Conservation (phyloP, 2,888 invertebrate species). For the Sphaerophoria taeniata region DNA sequence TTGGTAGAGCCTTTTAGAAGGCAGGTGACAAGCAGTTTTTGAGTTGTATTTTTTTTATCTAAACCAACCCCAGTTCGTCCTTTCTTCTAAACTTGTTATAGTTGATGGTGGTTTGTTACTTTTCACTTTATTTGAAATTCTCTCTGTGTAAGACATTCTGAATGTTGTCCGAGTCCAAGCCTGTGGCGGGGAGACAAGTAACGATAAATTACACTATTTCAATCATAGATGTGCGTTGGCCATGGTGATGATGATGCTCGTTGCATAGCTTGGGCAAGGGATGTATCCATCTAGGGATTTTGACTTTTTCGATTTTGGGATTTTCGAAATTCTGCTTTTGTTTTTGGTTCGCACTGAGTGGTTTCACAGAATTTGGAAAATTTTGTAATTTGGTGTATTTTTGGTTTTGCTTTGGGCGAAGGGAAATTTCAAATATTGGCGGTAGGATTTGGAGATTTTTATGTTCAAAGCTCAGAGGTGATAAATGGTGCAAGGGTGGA, state of each 20-base stretch:
- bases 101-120: neutral
- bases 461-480: too few relatives aligned
- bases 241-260: neutral
- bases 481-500: too few relatives aligned
- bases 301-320: too few relatives aligned
- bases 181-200: neutral
- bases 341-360: conserved; percentile 3
- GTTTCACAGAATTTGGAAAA: conserved; percentile 1
- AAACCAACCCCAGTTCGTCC: neutral
- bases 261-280: neutral
- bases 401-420: too few relatives aligned
- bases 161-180: too few relatives aligned
- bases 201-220: neutral
- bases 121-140: conserved; percentile 1
- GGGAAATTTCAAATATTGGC: too few relatives aligned
- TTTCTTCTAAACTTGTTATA: neutral
- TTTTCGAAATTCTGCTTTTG: neutral
- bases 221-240: conserved; percentile 6
- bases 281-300: too few relatives aligned
- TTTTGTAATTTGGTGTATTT: neutral
- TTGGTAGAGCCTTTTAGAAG: neutral
- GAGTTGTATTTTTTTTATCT: neutral
- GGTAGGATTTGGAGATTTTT: too few relatives aligned
- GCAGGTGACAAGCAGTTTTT: neutral
- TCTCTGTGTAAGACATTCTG: neutral